phyloP scores from a whole-genome alignment of 2,797 vertebrate species.

The Esox masquinongy region DNA sequence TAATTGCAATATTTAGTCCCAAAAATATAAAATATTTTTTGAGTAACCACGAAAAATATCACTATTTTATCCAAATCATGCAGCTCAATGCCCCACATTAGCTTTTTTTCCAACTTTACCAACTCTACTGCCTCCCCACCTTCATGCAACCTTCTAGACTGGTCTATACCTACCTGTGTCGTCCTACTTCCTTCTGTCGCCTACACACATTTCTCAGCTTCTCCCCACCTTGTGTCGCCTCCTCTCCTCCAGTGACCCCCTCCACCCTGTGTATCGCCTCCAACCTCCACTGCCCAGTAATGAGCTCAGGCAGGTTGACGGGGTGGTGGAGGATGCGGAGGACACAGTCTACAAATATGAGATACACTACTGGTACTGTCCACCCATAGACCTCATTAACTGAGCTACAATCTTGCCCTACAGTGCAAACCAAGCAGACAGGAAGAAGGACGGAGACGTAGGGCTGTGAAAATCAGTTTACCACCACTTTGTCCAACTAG shows the following conservation, averaged over 20 bases:
- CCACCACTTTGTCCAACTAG: not conserved
- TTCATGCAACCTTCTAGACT: slow-evolving; percentile 15
- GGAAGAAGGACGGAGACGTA: slow-evolving; percentile 31
- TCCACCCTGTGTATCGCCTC: slow-evolving; percentile 23
- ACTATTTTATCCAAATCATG: too few species aligned
- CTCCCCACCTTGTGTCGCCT: not conserved
- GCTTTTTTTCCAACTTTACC: too few species aligned
- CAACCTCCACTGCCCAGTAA: slow-evolving; percentile 44
- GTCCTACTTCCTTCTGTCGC: slow-evolving; percentile 17
- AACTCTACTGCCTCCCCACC: too few species aligned
- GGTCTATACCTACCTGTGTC: not conserved
- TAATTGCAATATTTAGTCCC: too few species aligned
- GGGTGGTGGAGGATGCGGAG: slow-evolving; percentile 13
- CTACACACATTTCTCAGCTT: not conserved
- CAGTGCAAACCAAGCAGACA: not conserved
- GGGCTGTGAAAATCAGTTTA: slow-evolving; percentile 31
- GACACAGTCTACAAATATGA: not conserved
- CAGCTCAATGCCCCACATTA: too few species aligned
- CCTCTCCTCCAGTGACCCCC: not conserved
- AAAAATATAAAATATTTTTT: too few species aligned
- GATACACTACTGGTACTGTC: slow-evolving; percentile 23
- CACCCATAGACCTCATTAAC: slow-evolving; percentile 61
- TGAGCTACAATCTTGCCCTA: slow-evolving; percentile 37
- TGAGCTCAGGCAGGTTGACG: slow-evolving; percentile 46
- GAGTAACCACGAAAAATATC: too few species aligned